Conservation (phyloP, 2,113 vertebrate species). For the Chitala chitala region DNA sequence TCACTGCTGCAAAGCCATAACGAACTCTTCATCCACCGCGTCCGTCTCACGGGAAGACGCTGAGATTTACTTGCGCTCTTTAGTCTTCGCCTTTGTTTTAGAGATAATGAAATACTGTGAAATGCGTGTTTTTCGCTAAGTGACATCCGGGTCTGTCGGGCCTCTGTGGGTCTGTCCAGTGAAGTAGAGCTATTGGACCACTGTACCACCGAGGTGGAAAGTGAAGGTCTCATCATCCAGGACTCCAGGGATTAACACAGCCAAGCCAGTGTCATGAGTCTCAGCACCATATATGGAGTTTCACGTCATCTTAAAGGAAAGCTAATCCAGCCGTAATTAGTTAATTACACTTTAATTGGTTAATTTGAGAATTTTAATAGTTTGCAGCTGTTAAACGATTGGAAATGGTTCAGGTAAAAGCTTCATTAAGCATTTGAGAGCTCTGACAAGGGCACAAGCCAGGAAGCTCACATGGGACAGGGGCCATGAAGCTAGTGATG, state of each 20-base stretch:
- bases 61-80: constrained; percentile 8
- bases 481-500: background rate
- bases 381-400: constrained; percentile 7
- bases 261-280: background rate
- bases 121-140: constrained; percentile 4
- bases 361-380: constrained; percentile 13
- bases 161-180: background rate
- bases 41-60: background rate
- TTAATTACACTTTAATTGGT: constrained; percentile 15
- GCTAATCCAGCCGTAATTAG: background rate
- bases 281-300: background rate
- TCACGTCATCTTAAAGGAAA: background rate
- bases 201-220: background rate
- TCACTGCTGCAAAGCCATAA: constrained; percentile 8
- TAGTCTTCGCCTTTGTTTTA: constrained; percentile 1
- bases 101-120: constrained; percentile 17
- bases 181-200: background rate
- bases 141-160: background rate
- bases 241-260: background rate
- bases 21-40: constrained; percentile 3
- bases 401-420: constrained; percentile 13
- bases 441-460: background rate
- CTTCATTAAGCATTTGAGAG: constrained; percentile 15
- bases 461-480: background rate
- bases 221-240: background rate